phyloP scores from a whole-genome alignment of 1,140 invertebrate genomes.

The Artemia franciscana region DNA sequence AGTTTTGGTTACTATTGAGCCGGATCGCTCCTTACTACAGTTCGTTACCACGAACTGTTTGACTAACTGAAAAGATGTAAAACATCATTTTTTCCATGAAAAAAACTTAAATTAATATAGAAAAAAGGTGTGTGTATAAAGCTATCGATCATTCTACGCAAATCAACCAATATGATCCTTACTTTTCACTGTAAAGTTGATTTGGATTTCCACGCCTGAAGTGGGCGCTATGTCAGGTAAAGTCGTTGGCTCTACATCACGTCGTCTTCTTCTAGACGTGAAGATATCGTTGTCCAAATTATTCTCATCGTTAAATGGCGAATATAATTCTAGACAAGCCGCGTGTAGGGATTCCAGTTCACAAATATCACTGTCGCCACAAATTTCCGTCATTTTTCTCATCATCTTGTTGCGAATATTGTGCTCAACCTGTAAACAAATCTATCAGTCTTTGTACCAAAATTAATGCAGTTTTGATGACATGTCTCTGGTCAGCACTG shows the following conservation, averaged over 20 bases:
- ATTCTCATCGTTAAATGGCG: constrained; percentile 11
- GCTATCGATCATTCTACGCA: no score
- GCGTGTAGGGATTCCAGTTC: constrained; percentile 19
- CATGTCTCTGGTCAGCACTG: no score
- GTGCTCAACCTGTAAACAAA: constrained; percentile 18
- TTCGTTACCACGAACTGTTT: no score
- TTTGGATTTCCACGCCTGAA: neutral
- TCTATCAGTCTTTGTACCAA: no score
- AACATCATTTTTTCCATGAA: no score
- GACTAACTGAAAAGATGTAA: no score
- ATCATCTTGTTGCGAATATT: constrained; percentile 15
- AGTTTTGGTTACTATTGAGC: no score
- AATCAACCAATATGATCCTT: no score
- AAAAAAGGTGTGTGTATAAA: no score
- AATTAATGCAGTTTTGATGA: no score
- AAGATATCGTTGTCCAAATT: constrained; percentile 12
- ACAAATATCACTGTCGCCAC: constrained; percentile 20
- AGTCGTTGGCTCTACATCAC: neutral
- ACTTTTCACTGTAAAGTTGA: neutral
- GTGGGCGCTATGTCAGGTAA: neutral
- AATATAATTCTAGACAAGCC: constrained; percentile 16
- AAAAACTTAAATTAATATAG: no score
- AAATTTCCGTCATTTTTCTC: constrained; percentile 14
- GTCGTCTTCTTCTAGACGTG: neutral
- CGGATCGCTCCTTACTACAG: no score